Base-by-base conservation (phyloP, 2,113 vertebrate genomes). In the Danio rerio region DNA sequence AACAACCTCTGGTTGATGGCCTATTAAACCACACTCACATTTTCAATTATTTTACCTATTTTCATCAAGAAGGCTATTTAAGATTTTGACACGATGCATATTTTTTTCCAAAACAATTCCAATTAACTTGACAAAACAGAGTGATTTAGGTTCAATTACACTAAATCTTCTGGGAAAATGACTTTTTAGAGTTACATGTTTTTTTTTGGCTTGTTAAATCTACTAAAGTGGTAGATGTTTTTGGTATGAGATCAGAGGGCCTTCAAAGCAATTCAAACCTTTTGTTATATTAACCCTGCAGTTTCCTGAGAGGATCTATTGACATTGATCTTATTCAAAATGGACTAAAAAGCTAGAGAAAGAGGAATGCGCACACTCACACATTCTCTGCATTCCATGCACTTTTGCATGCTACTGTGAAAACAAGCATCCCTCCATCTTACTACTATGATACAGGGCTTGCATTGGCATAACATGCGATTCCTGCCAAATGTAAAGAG, bases 361-460 rank as follows among this genome's bases (percentile, higher is more conserved):
- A 82, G 43, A 81, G 55, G 89, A 92, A 93, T 91, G 88, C 88
- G 92, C 91, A 84, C 81, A 86, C 85, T 76, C 82, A 71, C 68
- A 88, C 88, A 93, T 93, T 92, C 92, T 86, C 86, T 78, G 72
- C 86, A 93, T 92, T 91, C 92, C 89, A 87, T 81, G 65, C 85
- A 90, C 90, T 93, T 90, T 92, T 89, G 20, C 72, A 88, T 89
- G 88, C 81, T 90, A 80, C 88, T 71, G 86, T 83, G 79, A 80
- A 90, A 87, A 89, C 90, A 92, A 92, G 88, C 86, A 79, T 72
- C 59, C 84, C 80, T 50, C 66, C 10, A 31, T 61, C 58, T 31
- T 31, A 31, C 31, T 31, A 31, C 31, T 31, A 31, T 31, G 31
- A 31, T 31, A 31, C 1, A 31, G 31, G 1, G 31, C 31, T 31